Base-by-base conservation (phyloP, 1,140 invertebrate genomes). In the Lutraria rhynchaena region DNA sequence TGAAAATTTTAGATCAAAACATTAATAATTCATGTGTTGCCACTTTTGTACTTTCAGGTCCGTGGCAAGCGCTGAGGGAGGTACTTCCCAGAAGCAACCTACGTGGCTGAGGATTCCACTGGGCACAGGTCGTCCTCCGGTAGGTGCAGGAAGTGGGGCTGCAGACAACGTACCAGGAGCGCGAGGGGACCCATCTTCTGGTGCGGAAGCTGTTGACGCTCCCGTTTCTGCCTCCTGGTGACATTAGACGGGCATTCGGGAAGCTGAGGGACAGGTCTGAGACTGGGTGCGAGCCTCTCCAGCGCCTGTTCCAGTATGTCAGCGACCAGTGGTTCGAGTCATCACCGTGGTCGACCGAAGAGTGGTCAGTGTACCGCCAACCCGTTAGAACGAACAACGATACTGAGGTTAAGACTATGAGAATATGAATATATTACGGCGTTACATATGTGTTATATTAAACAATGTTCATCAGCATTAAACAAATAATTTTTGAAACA, bases 331-430 rank as follows among this genome's bases (percentile, higher is more conserved):
- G 44, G 61, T 22, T 77, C 9, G 29, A 67, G 17, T 49, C 7
- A 24, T 53, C 29, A 27, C 24, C 67, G 1, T 77, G 74, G 74
- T 22, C 24, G 5, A 19, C 44, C 5, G 49, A n/a, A n/a, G n/a
- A n/a, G n/a, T n/a, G n/a, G n/a, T n/a, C n/a, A n/a, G n/a, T n/a
- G n/a, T n/a, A n/a, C 31, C 35, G 60, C 17, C 73, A 46, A 29
- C 24, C 73, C 22, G 73, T 76, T 9, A 41, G 73, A 5, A 76
- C 74, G 44, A 77, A 77, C n/a, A 77, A 77, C 35, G 74, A 77
- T 37, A 44, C 46, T 53, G 74, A 77, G 31, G 74, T 60, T 57
- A 41, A 27, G n/a, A 35, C 22, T 13, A 58, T n/a, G n/a, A n/a
- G n/a, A n/a, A n/a, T n/a, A n/a, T n/a, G n/a, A n/a, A n/a, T n/a